phyloP scores from a whole-genome alignment of 1,140 invertebrate genomes.

The Acromyrmex echinatior region DNA sequence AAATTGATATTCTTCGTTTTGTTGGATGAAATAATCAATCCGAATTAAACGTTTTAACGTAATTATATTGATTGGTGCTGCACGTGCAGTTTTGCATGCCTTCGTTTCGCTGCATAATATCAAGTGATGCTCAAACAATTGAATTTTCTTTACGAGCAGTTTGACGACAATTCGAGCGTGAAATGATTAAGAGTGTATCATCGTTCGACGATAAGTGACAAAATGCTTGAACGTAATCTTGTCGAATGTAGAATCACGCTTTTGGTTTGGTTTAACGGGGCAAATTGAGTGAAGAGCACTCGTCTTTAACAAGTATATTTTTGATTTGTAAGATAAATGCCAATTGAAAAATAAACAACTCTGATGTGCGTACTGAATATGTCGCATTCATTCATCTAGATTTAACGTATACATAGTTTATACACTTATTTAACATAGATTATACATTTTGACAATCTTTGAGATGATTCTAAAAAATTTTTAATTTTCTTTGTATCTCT shows the following conservation, averaged over 20 bases:
- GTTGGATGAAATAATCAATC: conserved; percentile 7
- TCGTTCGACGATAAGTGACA: conserved; percentile 30
- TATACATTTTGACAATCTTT: not conserved
- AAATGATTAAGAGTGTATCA: conserved; percentile 44
- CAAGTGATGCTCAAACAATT: conserved; percentile 61
- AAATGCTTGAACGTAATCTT: conserved; percentile 39
- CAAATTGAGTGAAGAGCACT: not conserved
- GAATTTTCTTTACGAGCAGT: conserved; percentile 46
- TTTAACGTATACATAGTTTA: not conserved
- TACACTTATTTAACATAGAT: no score
- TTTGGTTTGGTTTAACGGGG: not conserved
- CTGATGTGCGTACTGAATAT: not conserved
- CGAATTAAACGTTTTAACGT: conserved; percentile 9
- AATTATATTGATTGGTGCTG: conserved; percentile 49
- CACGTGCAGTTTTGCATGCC: conserved; percentile 18
- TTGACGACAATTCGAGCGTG: conserved; percentile 41
- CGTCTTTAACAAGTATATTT: not conserved
- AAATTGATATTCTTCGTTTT: not conserved
- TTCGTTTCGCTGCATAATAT: conserved; percentile 11
- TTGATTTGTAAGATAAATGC: not conserved
- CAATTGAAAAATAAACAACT: conserved; percentile 8
- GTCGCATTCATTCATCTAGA: not conserved
- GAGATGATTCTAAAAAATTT: not conserved
- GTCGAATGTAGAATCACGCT: conserved; percentile 26
- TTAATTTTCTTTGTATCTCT: not conserved